Evolutionary conservation across 2,797 vertebrate species (phyloP).

Genomic region (Trachops cirrhosus): DNA sequence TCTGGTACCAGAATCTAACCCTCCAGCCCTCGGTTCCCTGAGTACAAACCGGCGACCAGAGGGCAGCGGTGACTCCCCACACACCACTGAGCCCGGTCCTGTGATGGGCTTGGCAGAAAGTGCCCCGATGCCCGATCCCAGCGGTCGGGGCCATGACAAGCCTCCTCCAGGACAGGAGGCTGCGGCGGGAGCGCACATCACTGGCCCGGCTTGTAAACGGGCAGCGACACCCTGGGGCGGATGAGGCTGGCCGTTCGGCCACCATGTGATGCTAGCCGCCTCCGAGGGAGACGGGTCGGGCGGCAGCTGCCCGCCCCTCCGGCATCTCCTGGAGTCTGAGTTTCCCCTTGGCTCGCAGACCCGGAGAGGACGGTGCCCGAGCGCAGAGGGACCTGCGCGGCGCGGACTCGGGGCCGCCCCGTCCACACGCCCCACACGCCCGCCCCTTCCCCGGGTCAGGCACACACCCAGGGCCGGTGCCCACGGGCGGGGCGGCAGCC

Average conservation of each 20-base stretch:
- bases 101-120: neutral
- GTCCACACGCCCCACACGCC: too few relatives aligned
- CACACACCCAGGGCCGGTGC: neutral
- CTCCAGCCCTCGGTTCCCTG: neutral
- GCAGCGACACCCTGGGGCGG: neutral
- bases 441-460: neutral
- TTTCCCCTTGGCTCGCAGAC: neutral
- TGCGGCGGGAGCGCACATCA: neutral
- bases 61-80: neutral
- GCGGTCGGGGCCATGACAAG: neutral
- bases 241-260: neutral
- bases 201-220: neutral
- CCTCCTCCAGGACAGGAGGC: neutral
- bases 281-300: neutral
- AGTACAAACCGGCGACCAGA: neutral
- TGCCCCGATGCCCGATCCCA: neutral
- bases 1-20: neutral
- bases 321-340: neutral
- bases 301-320: neutral
- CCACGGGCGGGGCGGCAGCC: neutral
- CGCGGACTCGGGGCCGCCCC: rapidly evolving
- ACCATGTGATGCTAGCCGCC: rapidly evolving
- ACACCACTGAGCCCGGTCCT: neutral
- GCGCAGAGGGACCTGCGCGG: rapidly evolving
- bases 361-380: too few relatives aligned